These are phyloP conservation scores for Rhea pennata DNA, from an alignment of 2,113 vertebrate species.

Conservation along the genomic window DNA sequence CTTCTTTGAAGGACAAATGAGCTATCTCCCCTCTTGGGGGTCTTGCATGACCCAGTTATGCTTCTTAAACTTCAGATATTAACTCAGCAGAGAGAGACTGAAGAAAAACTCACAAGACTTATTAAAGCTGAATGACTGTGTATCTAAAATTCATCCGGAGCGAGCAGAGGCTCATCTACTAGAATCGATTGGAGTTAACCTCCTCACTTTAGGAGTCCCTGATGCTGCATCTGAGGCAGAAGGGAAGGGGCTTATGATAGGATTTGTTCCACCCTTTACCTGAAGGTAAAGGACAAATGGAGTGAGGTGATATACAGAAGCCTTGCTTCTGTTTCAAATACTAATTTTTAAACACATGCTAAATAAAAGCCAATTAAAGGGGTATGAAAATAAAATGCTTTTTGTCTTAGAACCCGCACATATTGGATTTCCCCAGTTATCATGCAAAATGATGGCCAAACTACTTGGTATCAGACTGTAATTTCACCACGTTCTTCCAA, in stretches of 20 bases:
- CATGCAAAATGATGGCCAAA: background rate
- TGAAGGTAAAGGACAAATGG: background rate
- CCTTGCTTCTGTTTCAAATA: background rate
- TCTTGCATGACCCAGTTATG: background rate
- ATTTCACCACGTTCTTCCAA: background rate
- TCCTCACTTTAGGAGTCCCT: background rate
- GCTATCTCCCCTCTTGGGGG: background rate
- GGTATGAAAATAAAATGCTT: background rate
- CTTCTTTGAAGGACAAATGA: background rate
- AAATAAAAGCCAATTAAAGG: constrained; percentile 4
- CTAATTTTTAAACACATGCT: background rate
- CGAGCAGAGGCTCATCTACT: background rate
- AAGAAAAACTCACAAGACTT: background rate
- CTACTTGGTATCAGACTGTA: background rate
- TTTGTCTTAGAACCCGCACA: background rate
- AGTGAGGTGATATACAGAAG: background rate
- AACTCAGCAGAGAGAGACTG: background rate
- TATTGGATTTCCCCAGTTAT: background rate
- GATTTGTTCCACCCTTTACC: background rate
- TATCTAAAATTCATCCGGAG: background rate
- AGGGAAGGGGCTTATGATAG: background rate
- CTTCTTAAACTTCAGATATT: background rate
- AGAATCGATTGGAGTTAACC: background rate
- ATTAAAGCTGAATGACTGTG: background rate
- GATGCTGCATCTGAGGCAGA: background rate